Percentiles rank a stretch among this genome's conserved stretches.
These are phyloP conservation scores for Anthopleura xanthogrammica DNA, from an alignment of 92 coral and sea anemone genomes.

Conservation along the genomic window DNA sequence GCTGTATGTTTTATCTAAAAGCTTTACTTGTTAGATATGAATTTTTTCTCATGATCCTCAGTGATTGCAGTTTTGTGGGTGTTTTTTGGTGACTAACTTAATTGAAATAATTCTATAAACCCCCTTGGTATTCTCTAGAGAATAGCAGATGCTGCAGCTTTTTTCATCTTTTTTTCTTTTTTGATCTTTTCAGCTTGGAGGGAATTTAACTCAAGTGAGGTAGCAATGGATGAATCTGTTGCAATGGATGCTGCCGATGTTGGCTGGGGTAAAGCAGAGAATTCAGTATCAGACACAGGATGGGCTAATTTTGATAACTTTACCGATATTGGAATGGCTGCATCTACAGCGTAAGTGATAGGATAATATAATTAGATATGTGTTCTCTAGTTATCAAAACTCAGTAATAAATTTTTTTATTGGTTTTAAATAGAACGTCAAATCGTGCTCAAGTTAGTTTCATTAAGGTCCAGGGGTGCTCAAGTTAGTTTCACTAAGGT, in stretches of 20 bases:
- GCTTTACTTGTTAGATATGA: no score
- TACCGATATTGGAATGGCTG: constrained; percentile 79
- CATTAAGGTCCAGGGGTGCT: no score
- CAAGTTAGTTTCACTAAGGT: no score
- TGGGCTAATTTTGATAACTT: constrained; percentile 98
- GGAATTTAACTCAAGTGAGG: constrained; percentile 70
- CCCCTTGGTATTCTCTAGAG: no score
- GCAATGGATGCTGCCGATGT: constrained; percentile 88
- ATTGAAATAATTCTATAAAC: no score
- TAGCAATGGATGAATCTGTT: constrained; percentile 79
- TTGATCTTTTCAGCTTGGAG: constrained; percentile 67
- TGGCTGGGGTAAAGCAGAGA: constrained; percentile 73
- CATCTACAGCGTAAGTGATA: constrained; percentile 48
- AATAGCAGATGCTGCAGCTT: not conserved
- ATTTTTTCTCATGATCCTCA: no score
- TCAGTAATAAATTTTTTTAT: no score
- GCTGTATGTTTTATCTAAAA: no score
- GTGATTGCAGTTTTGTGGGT: no score
- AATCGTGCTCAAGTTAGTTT: not conserved
- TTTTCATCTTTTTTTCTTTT: not conserved
- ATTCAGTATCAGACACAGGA: constrained; percentile 63
- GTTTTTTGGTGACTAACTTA: no score
- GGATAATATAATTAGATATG: not conserved
- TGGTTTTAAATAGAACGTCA: no score
- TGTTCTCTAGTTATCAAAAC: no score